These are phyloP conservation scores for Cotesia glomerata DNA, from an alignment of 1,140 invertebrate species.

Conservation along the genomic window DNA sequence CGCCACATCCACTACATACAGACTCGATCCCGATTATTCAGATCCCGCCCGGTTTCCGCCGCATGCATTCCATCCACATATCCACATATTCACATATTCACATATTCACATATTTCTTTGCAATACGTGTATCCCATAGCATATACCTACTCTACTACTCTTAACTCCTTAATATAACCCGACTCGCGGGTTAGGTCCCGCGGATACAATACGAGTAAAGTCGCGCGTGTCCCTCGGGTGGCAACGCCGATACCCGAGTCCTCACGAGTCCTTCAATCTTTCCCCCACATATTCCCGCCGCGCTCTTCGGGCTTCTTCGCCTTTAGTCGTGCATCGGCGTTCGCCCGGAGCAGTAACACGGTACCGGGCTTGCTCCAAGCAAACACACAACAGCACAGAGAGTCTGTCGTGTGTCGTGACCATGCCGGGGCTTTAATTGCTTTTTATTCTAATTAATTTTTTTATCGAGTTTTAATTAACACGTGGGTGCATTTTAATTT, in stretches of 20 bases:
- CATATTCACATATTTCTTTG: background rate
- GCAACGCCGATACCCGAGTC: background rate
- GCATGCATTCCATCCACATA: slow-evolving; percentile 51
- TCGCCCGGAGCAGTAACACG: slow-evolving; percentile 39
- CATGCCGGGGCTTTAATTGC: background rate
- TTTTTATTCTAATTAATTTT: background rate
- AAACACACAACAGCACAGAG: background rate
- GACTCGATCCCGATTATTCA: slow-evolving; percentile 51
- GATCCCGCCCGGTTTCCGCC: slow-evolving; percentile 52
- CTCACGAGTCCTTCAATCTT: slow-evolving; percentile 14
- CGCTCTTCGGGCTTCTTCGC: slow-evolving; percentile 43
- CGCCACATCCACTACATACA: too few species aligned
- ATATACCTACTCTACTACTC: too few species aligned
- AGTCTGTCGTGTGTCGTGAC: slow-evolving; percentile 5
- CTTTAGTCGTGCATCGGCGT: slow-evolving; percentile 49
- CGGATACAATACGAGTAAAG: background rate
- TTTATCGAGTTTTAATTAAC: too few species aligned
- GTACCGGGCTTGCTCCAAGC: slow-evolving; percentile 8
- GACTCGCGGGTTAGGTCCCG: background rate
- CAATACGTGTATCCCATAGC: too few species aligned
- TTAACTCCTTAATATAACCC: too few species aligned
- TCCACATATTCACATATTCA: background rate
- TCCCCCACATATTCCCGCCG: slow-evolving; percentile 23
- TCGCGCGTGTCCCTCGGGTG: background rate
- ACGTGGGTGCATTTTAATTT: too few species aligned